A percentile compares a stretch with the other conserved stretches of the same genome.
Conservation (phyloP, 1,140 invertebrate genomes). For the Andrena cerasifolii region DNA sequence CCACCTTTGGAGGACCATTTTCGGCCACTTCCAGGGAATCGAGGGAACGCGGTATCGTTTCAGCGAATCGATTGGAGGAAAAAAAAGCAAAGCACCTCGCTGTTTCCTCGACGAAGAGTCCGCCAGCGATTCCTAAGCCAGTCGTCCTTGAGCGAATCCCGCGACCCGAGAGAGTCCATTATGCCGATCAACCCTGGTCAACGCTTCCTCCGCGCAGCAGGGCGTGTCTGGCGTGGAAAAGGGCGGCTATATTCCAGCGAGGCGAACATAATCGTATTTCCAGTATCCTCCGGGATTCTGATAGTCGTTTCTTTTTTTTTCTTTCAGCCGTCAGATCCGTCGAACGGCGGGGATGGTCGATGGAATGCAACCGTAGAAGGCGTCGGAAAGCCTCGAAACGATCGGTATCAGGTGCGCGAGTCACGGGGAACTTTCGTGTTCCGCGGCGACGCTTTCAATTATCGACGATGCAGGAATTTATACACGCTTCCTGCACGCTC, state of each 20-base stretch:
- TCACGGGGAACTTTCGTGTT: conserved; percentile 11
- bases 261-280: conserved; percentile 31
- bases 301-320: background rate
- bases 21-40: background rate
- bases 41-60: background rate
- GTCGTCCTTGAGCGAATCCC: conserved; percentile 43
- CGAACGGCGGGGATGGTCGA: conserved; percentile 3
- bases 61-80: background rate
- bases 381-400: conserved; percentile 15
- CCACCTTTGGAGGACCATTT: background rate
- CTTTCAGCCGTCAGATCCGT: background rate
- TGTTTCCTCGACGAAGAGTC: conserved; percentile 25
- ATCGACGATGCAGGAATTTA: conserved; percentile 42
- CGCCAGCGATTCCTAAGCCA: conserved; percentile 2
- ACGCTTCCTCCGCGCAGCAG: background rate
- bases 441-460: conserved; percentile 48
- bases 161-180: conserved; percentile 44
- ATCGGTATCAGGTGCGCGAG: conserved; percentile 46
- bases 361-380: conserved; percentile 38
- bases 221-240: conserved; percentile 6
- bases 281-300: conserved; percentile 16
- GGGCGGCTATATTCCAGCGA: background rate
- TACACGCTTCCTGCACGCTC: background rate
- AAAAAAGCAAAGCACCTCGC: background rate
- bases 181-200: conserved; percentile 29